These are phyloP conservation scores for Eristalis tenax DNA, from an alignment of 2,888 invertebrate genomes.

Conservation along the genomic window DNA sequence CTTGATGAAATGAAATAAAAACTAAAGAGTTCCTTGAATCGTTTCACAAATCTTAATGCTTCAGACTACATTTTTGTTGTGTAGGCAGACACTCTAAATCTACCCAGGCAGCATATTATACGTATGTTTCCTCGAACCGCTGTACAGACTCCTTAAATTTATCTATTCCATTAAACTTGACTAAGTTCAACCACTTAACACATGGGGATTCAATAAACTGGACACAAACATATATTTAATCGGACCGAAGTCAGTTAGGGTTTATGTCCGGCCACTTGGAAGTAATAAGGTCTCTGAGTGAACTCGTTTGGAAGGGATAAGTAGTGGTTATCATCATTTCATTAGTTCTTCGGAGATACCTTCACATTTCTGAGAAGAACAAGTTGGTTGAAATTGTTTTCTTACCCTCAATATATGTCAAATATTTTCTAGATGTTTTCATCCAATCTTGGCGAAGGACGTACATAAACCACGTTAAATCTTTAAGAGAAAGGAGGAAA, in stretches of 20 bases:
- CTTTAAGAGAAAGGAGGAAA: too few species aligned
- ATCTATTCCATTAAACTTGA: background rate
- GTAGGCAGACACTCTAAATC: background rate
- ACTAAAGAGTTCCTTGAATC: too few species aligned
- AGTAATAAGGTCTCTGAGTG: constrained; percentile 1
- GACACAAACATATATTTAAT: background rate
- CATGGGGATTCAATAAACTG: background rate
- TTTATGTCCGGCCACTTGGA: background rate
- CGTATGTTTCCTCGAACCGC: background rate
- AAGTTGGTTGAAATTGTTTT: background rate
- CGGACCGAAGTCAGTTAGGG: background rate
- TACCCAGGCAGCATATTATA: background rate
- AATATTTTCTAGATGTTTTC: background rate
- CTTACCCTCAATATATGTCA: background rate
- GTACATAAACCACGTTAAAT: too few species aligned
- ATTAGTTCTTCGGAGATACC: background rate
- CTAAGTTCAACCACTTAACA: background rate
- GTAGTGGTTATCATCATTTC: background rate
- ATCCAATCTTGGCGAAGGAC: background rate
- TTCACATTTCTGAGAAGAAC: background rate
- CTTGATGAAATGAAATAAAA: too few species aligned
- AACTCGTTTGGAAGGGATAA: background rate
- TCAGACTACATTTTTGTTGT: too few species aligned
- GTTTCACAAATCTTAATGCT: too few species aligned
- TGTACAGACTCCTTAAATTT: background rate